Evolutionary conservation across 2,113 vertebrate species (phyloP).

Genomic region (Festucalex cinctus): DNA sequence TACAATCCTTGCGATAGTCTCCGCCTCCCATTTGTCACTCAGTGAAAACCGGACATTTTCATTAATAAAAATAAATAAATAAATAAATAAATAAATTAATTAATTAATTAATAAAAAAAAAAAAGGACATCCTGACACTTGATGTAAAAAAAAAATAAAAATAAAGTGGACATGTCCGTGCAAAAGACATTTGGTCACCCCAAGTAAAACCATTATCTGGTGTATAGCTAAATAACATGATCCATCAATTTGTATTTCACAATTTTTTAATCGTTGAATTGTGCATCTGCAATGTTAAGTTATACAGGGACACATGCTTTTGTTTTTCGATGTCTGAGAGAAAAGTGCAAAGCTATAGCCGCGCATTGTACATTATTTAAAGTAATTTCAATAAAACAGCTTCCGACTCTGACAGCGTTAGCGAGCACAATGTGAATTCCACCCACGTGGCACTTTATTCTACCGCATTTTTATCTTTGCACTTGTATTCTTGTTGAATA

Average conservation of each 20-base stretch:
- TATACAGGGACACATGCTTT: not conserved
- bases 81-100: too few species aligned
- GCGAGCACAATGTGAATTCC: constrained; percentile 15
- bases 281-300: not conserved
- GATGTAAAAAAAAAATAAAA: too few species aligned
- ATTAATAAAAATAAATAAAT: too few species aligned
- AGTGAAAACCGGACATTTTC: too few species aligned
- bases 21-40: too few species aligned
- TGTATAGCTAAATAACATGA: not conserved
- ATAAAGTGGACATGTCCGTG: too few species aligned
- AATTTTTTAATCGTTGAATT: not conserved
- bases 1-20: too few species aligned
- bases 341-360: not conserved
- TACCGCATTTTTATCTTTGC: constrained; percentile 46
- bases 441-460: constrained; percentile 36
- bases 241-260: not conserved
- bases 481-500: constrained; percentile 29
- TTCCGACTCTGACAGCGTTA: not conserved
- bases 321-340: not conserved
- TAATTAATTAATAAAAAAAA: too few species aligned
- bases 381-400: constrained; percentile 4
- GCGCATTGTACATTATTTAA: not conserved
- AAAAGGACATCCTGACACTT: too few species aligned
- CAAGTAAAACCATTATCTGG: not conserved
- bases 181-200: too few species aligned